phyloP scores from a whole-genome alignment of 2,113 vertebrate genomes.

The Pseudopodoces humilis region DNA sequence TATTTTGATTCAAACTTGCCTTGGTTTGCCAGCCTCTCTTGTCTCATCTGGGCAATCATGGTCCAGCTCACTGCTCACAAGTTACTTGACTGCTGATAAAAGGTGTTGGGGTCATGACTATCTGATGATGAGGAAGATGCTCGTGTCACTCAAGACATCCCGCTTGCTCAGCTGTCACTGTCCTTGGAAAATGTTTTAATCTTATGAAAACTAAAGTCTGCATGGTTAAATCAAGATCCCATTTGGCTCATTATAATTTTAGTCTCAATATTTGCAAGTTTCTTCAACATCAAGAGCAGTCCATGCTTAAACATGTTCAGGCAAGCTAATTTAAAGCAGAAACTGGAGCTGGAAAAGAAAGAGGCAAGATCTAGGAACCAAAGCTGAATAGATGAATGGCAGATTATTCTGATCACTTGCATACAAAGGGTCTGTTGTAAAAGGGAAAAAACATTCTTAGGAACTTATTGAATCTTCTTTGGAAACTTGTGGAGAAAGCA shows the following conservation, averaged over 20 bases:
- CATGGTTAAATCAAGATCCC: no score
- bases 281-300: no score
- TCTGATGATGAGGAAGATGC: neutral
- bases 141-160: neutral
- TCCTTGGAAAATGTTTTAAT: no score
- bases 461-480: neutral
- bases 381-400: no score
- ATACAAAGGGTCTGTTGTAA: neutral
- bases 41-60: neutral
- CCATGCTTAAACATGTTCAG: no score
- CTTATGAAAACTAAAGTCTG: no score
- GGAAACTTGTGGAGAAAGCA: neutral
- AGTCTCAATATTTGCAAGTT: no score
- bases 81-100: neutral
- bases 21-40: neutral
- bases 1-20: neutral
- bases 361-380: no score
- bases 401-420: neutral
- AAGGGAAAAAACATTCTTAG: neutral
- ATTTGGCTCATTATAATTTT: no score
- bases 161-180: neutral
- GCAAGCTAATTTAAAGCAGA: no score
- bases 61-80: neutral
- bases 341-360: no score
- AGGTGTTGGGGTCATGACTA: neutral